A percentile compares a stretch with the other conserved stretches of the same genome.
phyloP scores from a whole-genome alignment of 92 coral and sea anemone genomes.

The Umimayanthus kanabou region DNA sequence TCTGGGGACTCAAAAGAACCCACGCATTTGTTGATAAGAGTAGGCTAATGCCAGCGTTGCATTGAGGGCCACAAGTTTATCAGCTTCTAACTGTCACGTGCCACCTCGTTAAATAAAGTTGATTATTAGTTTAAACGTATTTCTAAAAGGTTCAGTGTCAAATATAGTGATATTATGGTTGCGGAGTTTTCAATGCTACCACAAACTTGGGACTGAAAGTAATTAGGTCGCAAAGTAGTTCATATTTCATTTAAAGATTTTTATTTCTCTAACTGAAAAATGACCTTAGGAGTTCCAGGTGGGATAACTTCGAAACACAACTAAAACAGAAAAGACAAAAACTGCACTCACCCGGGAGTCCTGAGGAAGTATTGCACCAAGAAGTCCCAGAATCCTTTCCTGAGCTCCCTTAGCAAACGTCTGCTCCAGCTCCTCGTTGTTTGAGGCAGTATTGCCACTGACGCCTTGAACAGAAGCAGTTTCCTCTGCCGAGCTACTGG shows the following conservation, averaged over 20 bases:
- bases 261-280: no score
- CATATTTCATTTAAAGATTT: no score
- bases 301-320: background rate
- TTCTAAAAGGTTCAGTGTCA: no score
- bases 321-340: background rate
- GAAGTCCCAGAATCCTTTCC: conserved; percentile 85
- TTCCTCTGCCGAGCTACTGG: background rate
- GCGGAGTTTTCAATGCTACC: background rate
- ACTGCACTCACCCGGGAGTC: conserved; percentile 78
- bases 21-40: no score
- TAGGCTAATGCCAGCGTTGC: no score
- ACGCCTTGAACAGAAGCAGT: background rate
- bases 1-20: no score
- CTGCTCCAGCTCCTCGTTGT: conserved; percentile 69
- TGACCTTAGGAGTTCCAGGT: background rate
- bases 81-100: no score
- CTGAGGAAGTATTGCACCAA: conserved; percentile 90
- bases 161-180: no score
- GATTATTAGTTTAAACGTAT: background rate
- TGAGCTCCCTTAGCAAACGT: conserved; percentile 76
- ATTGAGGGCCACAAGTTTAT: no score
- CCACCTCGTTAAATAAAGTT: no score
- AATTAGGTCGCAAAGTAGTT: background rate
- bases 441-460: conserved; percentile 4
- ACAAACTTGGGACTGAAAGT: background rate